Evolutionary conservation across 2,113 vertebrate species (phyloP), one percentile per base, ranked within the genome.

Genomic region (Scomber japonicus): DNA sequence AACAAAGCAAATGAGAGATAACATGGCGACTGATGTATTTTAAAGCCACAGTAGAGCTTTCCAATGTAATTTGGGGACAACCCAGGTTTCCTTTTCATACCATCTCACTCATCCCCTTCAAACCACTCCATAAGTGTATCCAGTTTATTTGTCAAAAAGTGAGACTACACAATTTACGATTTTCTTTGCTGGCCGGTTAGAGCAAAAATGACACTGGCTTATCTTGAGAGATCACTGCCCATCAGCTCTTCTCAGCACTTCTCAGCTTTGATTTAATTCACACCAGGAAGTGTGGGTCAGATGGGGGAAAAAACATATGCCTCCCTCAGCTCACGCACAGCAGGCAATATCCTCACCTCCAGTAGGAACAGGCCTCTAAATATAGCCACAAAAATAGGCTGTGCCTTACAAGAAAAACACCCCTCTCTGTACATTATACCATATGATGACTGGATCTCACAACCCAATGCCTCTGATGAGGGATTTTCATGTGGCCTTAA

Each of bases 281-380:
- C 88, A 92, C 83, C 89, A 87, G 90, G 90, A 93, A 87, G 89
- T 76, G 71, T 69, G 30, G 82, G 83, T 93, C 82, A 86, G 86
- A 73, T 78, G 71, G 84, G 82, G 45, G 56, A n/a, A 24, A n/a
- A 56, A 71, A 79, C 86, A 89, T 87, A 92, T 88, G 86, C 82
- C 74, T 80, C 79, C 81, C 65, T 72, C 44, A 78, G 80, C 78
- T 88, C 75, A 55, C 35, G 17, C 85, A 0, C 91, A 92, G 86
- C 71, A 53, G 76, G 92, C 75, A 54, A 82, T 86, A 87, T 92
- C 91, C 91, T 91, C 88, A 86, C 78, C 78, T 89, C 73, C 75
- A 82, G 66, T 45, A 54, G 79, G 77, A 86, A 76, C 84, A 78
- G 68, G 70, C 75, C 31, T 83, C 86, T 91, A 92, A 88, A 93